These are phyloP conservation scores for Dasypus novemcinctus DNA, from an alignment of 2,113 vertebrate genomes.

Conservation along the genomic window DNA sequence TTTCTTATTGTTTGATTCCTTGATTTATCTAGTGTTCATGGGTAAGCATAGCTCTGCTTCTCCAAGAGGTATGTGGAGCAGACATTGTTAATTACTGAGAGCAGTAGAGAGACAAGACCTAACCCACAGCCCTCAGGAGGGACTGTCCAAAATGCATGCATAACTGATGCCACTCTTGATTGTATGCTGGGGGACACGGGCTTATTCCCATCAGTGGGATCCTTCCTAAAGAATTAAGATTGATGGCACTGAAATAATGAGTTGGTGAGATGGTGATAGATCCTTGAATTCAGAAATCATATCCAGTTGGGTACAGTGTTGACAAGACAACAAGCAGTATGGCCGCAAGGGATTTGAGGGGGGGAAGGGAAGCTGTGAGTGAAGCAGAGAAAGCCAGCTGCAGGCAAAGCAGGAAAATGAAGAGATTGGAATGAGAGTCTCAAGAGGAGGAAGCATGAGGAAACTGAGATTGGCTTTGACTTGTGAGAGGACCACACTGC, in stretches of 20 bases:
- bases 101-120: neutral
- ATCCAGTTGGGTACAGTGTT: accelerated
- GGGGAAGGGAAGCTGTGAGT: neutral
- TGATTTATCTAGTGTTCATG: neutral
- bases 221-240: neutral
- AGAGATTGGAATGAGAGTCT: neutral
- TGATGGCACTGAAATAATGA: accelerated
- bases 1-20: neutral
- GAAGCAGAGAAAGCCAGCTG: neutral
- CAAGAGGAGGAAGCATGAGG: neutral
- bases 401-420: neutral
- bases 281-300: neutral
- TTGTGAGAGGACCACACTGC: accelerated
- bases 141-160: too few species aligned
- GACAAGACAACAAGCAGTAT: neutral
- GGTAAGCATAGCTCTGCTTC: neutral
- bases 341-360: neutral
- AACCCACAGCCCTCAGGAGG: neutral
- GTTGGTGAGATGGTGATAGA: neutral
- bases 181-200: neutral
- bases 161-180: neutral
- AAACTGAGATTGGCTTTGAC: neutral
- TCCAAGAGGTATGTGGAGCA: neutral
- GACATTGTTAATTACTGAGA: too few species aligned
- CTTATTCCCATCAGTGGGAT: neutral